Evolutionary conservation across 2,113 vertebrate species (phyloP).

Genomic region (Neogale vison): DNA sequence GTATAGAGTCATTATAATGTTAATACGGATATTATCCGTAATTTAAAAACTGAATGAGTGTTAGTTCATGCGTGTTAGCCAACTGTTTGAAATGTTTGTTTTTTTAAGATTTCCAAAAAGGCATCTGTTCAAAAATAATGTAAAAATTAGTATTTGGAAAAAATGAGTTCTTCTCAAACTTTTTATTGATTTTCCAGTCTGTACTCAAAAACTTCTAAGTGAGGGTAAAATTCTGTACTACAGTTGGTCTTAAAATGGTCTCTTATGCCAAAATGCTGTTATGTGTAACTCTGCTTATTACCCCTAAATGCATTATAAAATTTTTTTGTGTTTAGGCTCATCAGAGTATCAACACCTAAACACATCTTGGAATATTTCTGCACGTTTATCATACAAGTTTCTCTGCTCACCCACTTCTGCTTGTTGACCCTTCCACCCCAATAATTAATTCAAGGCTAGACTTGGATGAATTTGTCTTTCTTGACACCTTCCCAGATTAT

Average conservation of each 20-base stretch:
- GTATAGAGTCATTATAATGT: slow-evolving; percentile 78
- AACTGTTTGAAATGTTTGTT: slow-evolving; percentile 73
- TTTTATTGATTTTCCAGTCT: slow-evolving; percentile 29
- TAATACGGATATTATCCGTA: slow-evolving; percentile 76
- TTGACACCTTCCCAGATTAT: not conserved
- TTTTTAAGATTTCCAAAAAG: slow-evolving; percentile 81
- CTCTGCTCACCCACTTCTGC: not conserved
- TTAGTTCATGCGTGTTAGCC: slow-evolving; percentile 81
- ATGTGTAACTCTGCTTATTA: not conserved
- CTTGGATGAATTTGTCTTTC: not conserved
- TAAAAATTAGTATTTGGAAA: slow-evolving; percentile 43
- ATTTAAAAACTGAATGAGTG: slow-evolving; percentile 68
- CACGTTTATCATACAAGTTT: not conserved
- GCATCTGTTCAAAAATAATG: slow-evolving; percentile 59
- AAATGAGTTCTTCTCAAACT: slow-evolving; percentile 19
- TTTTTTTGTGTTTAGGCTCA: not conserved
- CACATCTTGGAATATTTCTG: not conserved
- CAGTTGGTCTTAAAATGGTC: not conserved
- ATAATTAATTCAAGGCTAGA: not conserved
- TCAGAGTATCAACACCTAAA: not conserved
- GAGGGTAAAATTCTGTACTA: not conserved
- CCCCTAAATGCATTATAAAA: not conserved
- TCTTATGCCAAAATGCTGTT: not conserved
- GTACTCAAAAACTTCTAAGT: not conserved
- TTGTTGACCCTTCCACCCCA: not conserved